Evolutionary conservation across 2,113 vertebrate genomes (phyloP), one percentile per base, ranked within the genome.

Genomic region (Furnarius figulus): DNA sequence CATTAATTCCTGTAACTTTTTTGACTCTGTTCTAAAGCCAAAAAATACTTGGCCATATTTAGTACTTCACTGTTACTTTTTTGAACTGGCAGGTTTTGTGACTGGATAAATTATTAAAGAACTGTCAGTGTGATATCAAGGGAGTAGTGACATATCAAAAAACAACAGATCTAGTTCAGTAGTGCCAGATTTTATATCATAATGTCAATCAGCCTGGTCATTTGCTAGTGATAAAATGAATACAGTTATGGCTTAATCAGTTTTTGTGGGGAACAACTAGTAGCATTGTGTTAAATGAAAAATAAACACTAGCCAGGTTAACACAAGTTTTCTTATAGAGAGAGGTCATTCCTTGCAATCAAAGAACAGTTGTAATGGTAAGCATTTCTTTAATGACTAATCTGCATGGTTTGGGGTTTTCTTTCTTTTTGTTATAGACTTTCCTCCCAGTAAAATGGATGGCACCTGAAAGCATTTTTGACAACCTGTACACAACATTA

Each of bases 391-490:
- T 87, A 62, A 84, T 58, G 44, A 87, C 33, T 85, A 40, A 95
- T 58, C n/a, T 67, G 27, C 55, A 71, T 20, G 10, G 8, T 72
- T 91, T 81, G 71, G 66, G 37, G 33, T 52, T 91, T 91, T 47
- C 27, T 77, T 87, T 86, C 47, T 85, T 89, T 35, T 31, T 67
- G 16, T 33, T 82, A 50, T 96, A 99, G 99, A 99, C 99, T 22
- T 99, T 99, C 67, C 98, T 99, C 42, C 99, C 99, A 0, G 99
- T 99, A 86, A 99, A 99, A 97, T 99, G 99, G 99, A 99, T 99
- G 99, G 99, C 99, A 35, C 99, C 99, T 5, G 99, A 99, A 97
- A 99, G 99, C 89, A 99, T 99, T 97, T 99, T 99, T 73, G 99
- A 99, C 97, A 99, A 99, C 95, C 96, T 99, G 67, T 99, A 99